phyloP scores from a whole-genome alignment of 2,888 invertebrate genomes.

The Bruchidius siliquastri region DNA sequence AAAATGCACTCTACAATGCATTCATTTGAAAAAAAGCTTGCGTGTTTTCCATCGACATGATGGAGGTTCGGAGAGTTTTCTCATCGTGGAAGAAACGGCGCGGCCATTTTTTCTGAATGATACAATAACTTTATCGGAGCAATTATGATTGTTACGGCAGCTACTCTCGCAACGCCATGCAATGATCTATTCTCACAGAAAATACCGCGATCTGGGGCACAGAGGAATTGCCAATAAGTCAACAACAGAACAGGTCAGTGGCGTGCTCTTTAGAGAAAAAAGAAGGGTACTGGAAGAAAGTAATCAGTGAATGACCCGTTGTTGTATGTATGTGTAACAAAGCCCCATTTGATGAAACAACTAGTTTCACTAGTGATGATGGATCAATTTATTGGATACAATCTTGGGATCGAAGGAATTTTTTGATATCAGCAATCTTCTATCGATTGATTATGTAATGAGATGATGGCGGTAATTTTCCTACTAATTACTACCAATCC shows the following conservation, averaged over 20 bases:
- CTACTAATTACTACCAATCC: too few species aligned
- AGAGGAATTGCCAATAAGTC: constrained; percentile 13
- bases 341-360: too few species aligned
- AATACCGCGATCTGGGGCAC: constrained; percentile 13
- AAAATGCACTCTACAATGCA: not conserved
- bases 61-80: not conserved
- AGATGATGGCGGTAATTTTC: too few species aligned
- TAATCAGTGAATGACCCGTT: too few species aligned
- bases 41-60: not conserved
- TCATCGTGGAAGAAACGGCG: not conserved
- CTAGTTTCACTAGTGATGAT: too few species aligned
- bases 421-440: too few species aligned
- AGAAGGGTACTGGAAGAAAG: too few species aligned
- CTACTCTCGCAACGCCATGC: not conserved
- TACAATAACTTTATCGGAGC: not conserved
- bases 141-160: not conserved
- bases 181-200: constrained; percentile 12
- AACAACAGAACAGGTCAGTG: constrained; percentile 1
- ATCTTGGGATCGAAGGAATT: too few species aligned
- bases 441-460: too few species aligned
- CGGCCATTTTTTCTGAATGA: not conserved
- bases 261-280: too few species aligned
- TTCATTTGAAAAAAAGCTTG: not conserved
- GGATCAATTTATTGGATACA: too few species aligned
- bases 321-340: too few species aligned